Base-by-base conservation (phyloP, 1,140 invertebrate genomes). In the Oscheius sp. region DNA sequence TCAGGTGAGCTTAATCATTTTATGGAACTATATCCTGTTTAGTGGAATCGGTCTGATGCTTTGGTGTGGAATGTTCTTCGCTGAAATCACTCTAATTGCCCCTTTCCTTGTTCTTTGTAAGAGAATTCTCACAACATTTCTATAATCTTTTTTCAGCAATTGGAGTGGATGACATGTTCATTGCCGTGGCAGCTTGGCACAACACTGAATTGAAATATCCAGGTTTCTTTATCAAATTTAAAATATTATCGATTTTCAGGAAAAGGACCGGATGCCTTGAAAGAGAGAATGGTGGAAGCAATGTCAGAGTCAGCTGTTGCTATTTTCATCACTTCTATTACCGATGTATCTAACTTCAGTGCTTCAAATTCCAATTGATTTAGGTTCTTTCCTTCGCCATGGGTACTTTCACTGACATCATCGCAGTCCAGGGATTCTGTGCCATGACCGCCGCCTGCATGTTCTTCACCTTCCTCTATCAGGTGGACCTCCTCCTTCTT, bases 21-120 rank as follows among this genome's bases (percentile, higher is more conserved):
- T 45, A 29, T 1, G 2, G 32, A 28, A 38, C 26, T 35, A 49
- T 15, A 20, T 28, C 3, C 4, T 64, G n/a, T 72, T 70, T 58
- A 91, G 92, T 3, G 92, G 93, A 0, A 96, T 97, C 79, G 94
- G 95, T 35, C 86, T 93, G 36, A 91, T 93, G 73, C 91, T 93
- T 84, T 94, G 95, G 85, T 88, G 91, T 67, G 93, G 93, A 3
- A 89, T 95, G 45, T 92, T 93, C 74, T 96, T 96, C 85, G 95
- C 96, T 78, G 93, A 93, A 34, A 93, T 97, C 69, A 95, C 94
- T 85, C 88, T 95, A 42, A 93, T 93, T 0, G 93, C 93, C 2
- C 94, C 94, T 2, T 95, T 96, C 81, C 88, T 97, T 29, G 94
- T 95, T 90, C 91, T 96, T 75, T 93, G 94, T 96, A 88, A 91